Percentiles rank a stretch among this genome's conserved stretches.
Evolutionary conservation across 2,797 vertebrate species (phyloP).

Genomic region (Sebastes kiyomatsui): DNA sequence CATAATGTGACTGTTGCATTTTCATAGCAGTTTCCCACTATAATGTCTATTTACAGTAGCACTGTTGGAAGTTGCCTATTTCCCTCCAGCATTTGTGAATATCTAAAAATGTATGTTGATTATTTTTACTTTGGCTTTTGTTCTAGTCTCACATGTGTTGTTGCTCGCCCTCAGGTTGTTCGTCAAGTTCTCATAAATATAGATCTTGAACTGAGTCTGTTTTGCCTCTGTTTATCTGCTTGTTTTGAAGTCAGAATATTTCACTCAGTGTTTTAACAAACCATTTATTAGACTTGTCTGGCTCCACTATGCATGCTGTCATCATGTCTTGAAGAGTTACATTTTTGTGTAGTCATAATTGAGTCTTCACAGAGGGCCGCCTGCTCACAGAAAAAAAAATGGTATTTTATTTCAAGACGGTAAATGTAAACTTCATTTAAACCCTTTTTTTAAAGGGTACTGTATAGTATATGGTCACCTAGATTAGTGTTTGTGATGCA

Average conservation of each 20-base stretch:
- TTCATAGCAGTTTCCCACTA: neutral
- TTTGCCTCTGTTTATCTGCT: neutral
- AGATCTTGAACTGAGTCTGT: conserved; percentile 11
- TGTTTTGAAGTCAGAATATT: neutral
- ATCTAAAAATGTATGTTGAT: neutral
- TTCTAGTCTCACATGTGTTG: neutral
- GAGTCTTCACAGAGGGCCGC: neutral
- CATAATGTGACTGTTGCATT: neutral
- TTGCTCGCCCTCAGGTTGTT: conserved; percentile 17
- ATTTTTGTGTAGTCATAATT: neutral
- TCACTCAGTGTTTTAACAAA: neutral
- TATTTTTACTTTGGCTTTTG: neutral
- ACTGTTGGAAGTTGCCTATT: neutral
- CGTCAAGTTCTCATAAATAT: conserved; percentile 38
- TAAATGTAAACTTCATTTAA: too few species aligned
- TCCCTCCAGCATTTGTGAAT: conserved; percentile 12
- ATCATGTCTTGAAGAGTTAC: neutral
- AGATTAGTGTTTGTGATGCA: neutral
- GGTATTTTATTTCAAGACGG: neutral
- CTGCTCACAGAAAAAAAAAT: neutral
- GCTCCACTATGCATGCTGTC: neutral
- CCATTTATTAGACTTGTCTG: neutral
- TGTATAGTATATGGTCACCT: neutral
- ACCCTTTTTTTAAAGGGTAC: too few species aligned
- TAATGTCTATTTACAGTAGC: neutral